These are phyloP conservation scores for Andrena fulva DNA, from an alignment of 2,888 invertebrate species.

Conservation along the genomic window DNA sequence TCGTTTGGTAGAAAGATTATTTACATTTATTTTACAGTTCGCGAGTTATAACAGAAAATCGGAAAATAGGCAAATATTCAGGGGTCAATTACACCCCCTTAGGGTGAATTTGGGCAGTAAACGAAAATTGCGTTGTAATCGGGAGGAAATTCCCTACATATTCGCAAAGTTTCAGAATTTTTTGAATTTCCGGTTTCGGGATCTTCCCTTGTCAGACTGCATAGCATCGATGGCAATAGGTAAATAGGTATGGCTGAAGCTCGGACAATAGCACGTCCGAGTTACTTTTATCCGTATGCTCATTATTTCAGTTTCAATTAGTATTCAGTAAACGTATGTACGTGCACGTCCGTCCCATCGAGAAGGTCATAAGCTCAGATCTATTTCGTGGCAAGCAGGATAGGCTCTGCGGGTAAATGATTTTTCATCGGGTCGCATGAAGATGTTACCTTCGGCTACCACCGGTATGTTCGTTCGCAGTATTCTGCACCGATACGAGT, in stretches of 20 bases:
- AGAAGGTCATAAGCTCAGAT: constrained; percentile 52
- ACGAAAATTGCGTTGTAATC: too few relatives aligned
- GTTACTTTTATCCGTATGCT: constrained; percentile 42
- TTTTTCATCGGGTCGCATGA: not conserved
- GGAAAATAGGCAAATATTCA: too few relatives aligned
- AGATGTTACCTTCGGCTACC: not conserved
- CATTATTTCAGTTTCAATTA: constrained; percentile 60
- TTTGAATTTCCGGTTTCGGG: too few relatives aligned
- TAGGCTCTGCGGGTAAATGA: constrained; percentile 5
- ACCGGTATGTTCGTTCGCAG: not conserved
- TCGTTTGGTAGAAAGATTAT: too few relatives aligned
- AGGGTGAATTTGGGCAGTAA: too few relatives aligned
- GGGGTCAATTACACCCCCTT: too few relatives aligned
- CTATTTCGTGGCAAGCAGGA: constrained; percentile 23
- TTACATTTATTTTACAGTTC: too few relatives aligned
- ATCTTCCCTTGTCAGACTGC: not conserved
- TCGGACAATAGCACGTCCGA: constrained; percentile 31
- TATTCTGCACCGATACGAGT: not conserved
- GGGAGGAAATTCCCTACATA: too few relatives aligned
- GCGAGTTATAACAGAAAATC: too few relatives aligned
- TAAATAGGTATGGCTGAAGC: constrained; percentile 6
- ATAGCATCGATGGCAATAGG: not conserved
- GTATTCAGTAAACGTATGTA: constrained; percentile 46
- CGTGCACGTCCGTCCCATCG: constrained; percentile 37
- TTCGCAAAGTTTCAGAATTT: too few relatives aligned